A percentile compares a stretch with the other conserved stretches of the same genome.
phyloP scores from a whole-genome alignment of 2,113 vertebrate genomes.

The Bufo bufo region DNA sequence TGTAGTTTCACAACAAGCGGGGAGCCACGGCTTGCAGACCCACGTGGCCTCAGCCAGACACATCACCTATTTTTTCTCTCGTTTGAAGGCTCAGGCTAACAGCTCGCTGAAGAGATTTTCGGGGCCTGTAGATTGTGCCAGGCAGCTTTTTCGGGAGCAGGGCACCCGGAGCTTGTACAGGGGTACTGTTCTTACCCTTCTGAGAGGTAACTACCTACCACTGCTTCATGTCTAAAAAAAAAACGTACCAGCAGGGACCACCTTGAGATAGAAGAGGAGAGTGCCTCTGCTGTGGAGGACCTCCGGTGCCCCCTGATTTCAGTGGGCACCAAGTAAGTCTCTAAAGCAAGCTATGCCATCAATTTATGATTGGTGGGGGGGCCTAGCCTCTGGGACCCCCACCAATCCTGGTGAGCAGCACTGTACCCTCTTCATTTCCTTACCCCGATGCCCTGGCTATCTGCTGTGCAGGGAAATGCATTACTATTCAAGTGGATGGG shows the following conservation, averaged over 20 bases:
- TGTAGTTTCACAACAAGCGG: not conserved
- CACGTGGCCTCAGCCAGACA: not conserved
- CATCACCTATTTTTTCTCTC: conserved; percentile 14
- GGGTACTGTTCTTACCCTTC: conserved; percentile 75
- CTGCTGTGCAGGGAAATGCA: too few species aligned
- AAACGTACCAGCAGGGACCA: not conserved
- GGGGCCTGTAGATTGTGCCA: conserved; percentile 73
- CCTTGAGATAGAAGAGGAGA: too few species aligned
- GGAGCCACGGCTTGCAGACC: not conserved
- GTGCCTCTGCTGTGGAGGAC: too few species aligned
- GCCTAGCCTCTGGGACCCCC: too few species aligned
- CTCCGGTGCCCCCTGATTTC: too few species aligned
- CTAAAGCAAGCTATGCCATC: too few species aligned
- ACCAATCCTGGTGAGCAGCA: too few species aligned
- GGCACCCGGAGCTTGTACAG: conserved; percentile 73
- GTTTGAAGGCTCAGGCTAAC: conserved; percentile 69
- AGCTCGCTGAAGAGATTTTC: conserved; percentile 61
- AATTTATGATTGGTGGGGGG: too few species aligned
- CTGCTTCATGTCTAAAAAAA: not conserved
- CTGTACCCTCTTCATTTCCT: too few species aligned
- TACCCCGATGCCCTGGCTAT: too few species aligned
- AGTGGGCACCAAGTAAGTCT: too few species aligned
- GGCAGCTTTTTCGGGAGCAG: conserved; percentile 69
- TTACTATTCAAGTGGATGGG: too few species aligned
- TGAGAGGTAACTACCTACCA: conserved; percentile 68